A percentile compares a stretch with the other conserved stretches of the same genome.
Conservation (phyloP, 2,113 vertebrate species). For the Hippocampus guttulatus region DNA sequence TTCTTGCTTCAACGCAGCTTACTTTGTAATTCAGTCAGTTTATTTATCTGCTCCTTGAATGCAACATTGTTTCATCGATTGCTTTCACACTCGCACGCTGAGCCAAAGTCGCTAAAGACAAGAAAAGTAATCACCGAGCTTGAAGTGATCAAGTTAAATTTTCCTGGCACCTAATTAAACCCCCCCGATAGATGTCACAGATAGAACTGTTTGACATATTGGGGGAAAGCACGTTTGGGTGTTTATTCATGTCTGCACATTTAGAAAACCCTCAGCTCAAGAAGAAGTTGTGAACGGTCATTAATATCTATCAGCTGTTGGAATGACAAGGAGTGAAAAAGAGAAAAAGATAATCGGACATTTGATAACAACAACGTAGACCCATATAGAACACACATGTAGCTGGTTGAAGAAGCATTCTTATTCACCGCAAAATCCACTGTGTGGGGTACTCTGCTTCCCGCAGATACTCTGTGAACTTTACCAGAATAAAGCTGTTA, state of each 20-base stretch:
- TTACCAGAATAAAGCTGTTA: too few relatives aligned
- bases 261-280: not conserved
- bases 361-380: not conserved
- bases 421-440: too few relatives aligned
- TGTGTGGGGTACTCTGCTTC: too few relatives aligned
- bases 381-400: not conserved
- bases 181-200: not conserved
- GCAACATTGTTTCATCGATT: slow-evolving; percentile 26
- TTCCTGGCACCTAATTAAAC: not conserved
- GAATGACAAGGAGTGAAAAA: not conserved
- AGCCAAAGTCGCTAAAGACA: slow-evolving; percentile 20
- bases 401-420: not conserved
- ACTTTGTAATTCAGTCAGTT: slow-evolving; percentile 40
- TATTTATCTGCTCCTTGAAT: slow-evolving; percentile 38
- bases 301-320: not conserved
- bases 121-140: slow-evolving; percentile 23
- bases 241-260: not conserved
- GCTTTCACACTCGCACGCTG: slow-evolving; percentile 19
- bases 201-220: not conserved
- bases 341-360: not conserved
- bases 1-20: slow-evolving; percentile 26
- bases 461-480: too few relatives aligned
- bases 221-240: not conserved
- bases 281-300: not conserved
- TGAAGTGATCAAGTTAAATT: slow-evolving; percentile 23